Base-by-base conservation (phyloP, 2,888 invertebrate species). In the Watsonalla binaria region DNA sequence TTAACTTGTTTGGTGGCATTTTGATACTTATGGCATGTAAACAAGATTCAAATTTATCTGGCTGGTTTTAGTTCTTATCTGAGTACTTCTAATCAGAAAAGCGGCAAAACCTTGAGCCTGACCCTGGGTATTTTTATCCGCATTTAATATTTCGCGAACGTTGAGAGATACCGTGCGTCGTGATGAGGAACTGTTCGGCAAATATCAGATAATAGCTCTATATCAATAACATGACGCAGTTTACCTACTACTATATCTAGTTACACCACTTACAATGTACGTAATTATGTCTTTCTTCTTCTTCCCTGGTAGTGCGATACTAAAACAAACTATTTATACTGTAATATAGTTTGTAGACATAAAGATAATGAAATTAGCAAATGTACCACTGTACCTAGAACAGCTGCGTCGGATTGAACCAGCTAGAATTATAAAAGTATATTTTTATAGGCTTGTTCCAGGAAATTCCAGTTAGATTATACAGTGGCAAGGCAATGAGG, bases 41-140 rank as follows among this genome's bases (percentile, higher is more conserved):
- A 68, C 66, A 82, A 63, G 77, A 59, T 68, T 66, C 62, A 78
- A 63, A 76, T 80, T 86, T 52, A 69, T 54, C 62, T 72, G 72
- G 56, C 62, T 56, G 58, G 58, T 63, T 54, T 53, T 53, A 58
- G 70, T 76, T 72, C 83, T 87, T 88, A 88, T 88, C 90, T 79
- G 68, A 70, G 66, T 76, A 74, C 73, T 76, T 73, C 80, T 88
- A 90, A 90, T 90, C 90, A 86, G 86, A 87, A 88, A 88, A 86
- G 82, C 82, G 72, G 74, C 64, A 63, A 82, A 81, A 83, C 90
- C 90, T 90, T 90, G 89, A 86, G 84, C 82, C 80, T 87, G 90
- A 87, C 90, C 90, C 82, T 90, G 90, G 80, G 75, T 85, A 89
- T 87, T 88, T 89, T 90, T 86, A 86, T 88, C 86, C 86, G 84